A percentile compares a stretch with the other conserved stretches of the same genome.
Conservation (phyloP, 2,888 invertebrate species). For the Xylocampa areola region DNA sequence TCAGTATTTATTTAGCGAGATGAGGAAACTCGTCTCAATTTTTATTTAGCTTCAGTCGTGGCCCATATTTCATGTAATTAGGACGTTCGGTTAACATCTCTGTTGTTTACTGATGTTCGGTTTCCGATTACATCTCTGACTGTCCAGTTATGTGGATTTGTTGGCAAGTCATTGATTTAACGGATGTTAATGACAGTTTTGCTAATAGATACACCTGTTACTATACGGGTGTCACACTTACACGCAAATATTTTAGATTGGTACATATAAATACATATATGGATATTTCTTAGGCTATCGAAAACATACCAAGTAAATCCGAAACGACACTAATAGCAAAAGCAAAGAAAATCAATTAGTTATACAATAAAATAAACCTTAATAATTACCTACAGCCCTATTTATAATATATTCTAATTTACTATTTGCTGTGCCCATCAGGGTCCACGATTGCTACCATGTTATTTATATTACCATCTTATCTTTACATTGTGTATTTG, state of each 20-base stretch:
- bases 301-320: too few relatives aligned
- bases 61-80: conserved; percentile 82
- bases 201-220: conserved; percentile 11
- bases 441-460: too few relatives aligned
- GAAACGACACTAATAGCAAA: too few relatives aligned
- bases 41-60: conserved; percentile 83
- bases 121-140: conserved; percentile 62
- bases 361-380: too few relatives aligned
- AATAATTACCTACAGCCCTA: too few relatives aligned
- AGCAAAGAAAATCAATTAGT: too few relatives aligned
- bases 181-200: conserved; percentile 22
- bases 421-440: too few relatives aligned
- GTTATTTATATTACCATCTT: too few relatives aligned
- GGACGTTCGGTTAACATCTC: conserved; percentile 64
- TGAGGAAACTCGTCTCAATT: conserved; percentile 85
- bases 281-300: too few relatives aligned
- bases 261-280: conserved; percentile 3
- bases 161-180: conserved; percentile 9
- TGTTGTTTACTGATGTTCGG: conserved; percentile 59
- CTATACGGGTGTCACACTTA: background rate
- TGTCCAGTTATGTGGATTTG: conserved; percentile 24
- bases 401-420: too few relatives aligned
- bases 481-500: too few relatives aligned
- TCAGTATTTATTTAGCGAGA: conserved; percentile 88
- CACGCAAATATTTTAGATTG: conserved; percentile 5